phyloP scores from a whole-genome alignment of 2,888 invertebrate genomes.

The Clostera curtula region DNA sequence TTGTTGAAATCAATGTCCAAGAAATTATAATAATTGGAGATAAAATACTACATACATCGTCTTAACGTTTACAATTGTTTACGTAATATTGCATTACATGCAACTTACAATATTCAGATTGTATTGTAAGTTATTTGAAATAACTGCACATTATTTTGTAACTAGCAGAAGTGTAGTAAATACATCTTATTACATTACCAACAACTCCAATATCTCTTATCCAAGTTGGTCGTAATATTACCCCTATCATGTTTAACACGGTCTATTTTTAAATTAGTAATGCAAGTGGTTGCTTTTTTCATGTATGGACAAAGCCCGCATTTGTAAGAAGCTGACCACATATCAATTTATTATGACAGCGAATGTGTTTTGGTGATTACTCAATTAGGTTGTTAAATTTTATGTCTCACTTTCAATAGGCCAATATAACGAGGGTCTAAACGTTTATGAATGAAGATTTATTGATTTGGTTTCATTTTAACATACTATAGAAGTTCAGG shows the following conservation, averaged over 20 bases:
- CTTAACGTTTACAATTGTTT: too few relatives aligned
- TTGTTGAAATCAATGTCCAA: too few relatives aligned
- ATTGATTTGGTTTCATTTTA: slow-evolving; percentile 6
- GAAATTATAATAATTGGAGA: too few relatives aligned
- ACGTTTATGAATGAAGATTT: slow-evolving; percentile 14
- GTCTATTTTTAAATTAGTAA: slow-evolving; percentile 53
- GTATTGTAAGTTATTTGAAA: too few relatives aligned
- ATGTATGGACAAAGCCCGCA: slow-evolving; percentile 51
- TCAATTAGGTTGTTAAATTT: slow-evolving; percentile 56
- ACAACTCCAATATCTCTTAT: slow-evolving; percentile 5
- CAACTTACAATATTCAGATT: too few relatives aligned
- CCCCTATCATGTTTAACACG: slow-evolving; percentile 47
- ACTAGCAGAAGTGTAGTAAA: too few relatives aligned
- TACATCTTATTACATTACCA: background rate
- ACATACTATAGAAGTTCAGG: too few relatives aligned
- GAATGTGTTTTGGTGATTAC: slow-evolving; percentile 50
- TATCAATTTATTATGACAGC: slow-evolving; percentile 67
- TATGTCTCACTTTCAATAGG: slow-evolving; percentile 46
- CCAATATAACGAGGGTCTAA: slow-evolving; percentile 20
- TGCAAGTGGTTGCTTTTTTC: slow-evolving; percentile 20
- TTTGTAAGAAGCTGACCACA: slow-evolving; percentile 53
- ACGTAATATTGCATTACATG: too few relatives aligned
- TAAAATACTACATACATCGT: too few relatives aligned
- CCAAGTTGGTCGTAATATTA: slow-evolving; percentile 27
- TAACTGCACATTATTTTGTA: too few relatives aligned